These are phyloP conservation scores for Microvelia longipes DNA, from an alignment of 1,140 invertebrate species.

Conservation along the genomic window DNA sequence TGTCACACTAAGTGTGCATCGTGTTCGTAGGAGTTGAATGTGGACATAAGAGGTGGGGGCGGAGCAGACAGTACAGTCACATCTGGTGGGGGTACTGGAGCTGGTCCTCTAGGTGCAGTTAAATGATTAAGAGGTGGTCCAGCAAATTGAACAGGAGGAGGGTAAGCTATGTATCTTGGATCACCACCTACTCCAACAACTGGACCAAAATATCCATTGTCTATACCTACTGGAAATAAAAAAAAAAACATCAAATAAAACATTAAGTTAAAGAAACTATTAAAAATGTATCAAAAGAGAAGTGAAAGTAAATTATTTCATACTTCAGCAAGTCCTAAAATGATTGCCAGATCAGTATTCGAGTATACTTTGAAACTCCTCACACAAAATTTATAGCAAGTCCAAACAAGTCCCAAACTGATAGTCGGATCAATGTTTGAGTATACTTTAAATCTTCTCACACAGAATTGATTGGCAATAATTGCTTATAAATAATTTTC, in stretches of 20 bases:
- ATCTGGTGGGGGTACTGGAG: constrained; percentile 23
- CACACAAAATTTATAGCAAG: no score
- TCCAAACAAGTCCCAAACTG: no score
- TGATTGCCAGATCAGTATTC: no score
- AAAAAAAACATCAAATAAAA: constrained; percentile 3
- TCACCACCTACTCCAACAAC: constrained; percentile 20
- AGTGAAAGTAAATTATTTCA: not conserved
- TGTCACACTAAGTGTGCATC: constrained; percentile 26
- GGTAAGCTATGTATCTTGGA: constrained; percentile 31
- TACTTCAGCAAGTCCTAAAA: no score
- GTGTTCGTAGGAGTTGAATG: constrained; percentile 26
- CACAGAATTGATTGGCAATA: no score
- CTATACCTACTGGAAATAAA: constrained; percentile 7
- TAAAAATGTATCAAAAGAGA: not conserved
- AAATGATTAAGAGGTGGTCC: constrained; percentile 20
- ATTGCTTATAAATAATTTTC: no score
- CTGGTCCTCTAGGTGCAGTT: constrained; percentile 16
- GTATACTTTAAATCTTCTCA: no score
- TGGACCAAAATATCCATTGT: constrained; percentile 13
- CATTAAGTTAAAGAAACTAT: not conserved
- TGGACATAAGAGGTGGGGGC: constrained; percentile 28
- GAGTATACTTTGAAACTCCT: no score
- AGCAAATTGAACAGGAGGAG: constrained; percentile 27
- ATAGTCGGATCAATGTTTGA: no score
- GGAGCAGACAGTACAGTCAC: constrained; percentile 27